Evolutionary conservation across 2,888 invertebrate genomes (phyloP), one percentile per base, ranked within the genome.

Genomic region (Acrobasis consociella): DNA sequence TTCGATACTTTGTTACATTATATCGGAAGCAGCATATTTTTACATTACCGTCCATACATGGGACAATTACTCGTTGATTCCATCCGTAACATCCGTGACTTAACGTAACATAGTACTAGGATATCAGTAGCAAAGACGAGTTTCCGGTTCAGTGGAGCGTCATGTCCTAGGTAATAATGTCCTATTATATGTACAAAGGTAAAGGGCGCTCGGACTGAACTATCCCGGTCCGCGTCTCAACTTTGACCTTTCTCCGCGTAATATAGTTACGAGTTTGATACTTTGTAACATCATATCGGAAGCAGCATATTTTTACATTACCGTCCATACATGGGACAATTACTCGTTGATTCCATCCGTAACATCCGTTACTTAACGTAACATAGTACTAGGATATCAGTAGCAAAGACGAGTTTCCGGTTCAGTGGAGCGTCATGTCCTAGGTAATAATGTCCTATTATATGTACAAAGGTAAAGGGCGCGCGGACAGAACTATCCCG

Each of bases 111-210:
- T 22, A 49, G n/a, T 15, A 51, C 50, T 60, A 50, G n/a, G n/a
- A 50, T 60, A 60, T 60, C 59, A 60, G 59, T 60, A 60, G 59
- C 59, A 9, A 50, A 39, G 59, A 50, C 37, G 37, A 49, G 59
- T 60, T 60, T 60, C 59, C 59, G 50, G 50, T 16, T 50, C 59
- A 60, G 38, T 60, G 59, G 59, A 60, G 59, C 59, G 59, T 60
- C 17, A 51, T 39, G 59, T 49, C 50, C 63, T 42, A 37, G 50
- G 49, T 39, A 53, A 60, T 60, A 51, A 60, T 50, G 50, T 60
- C 50, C 49, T 31, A 49, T 22, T 22, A n/a, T 22, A 22, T 37
- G 39, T 60, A 60, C 50, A 60, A 60, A 60, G 59, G 59, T 60
- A n/a, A 58, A 58, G 59, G 59, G 59, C 59, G 50, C 16, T 49